These are phyloP conservation scores for Formica selysi DNA, from an alignment of 1,140 invertebrate genomes.

Conservation along the genomic window DNA sequence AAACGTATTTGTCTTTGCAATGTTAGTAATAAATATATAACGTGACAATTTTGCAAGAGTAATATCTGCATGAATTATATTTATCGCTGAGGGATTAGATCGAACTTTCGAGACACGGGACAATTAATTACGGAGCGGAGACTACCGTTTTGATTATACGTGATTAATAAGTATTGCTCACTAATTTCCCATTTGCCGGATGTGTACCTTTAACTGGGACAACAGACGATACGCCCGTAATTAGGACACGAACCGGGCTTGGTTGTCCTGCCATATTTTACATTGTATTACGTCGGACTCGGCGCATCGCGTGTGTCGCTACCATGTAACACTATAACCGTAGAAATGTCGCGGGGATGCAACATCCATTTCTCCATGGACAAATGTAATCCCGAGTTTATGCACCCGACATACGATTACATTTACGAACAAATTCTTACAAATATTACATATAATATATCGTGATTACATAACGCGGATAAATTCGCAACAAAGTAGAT, in stretches of 20 bases:
- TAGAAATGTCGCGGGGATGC: neutral
- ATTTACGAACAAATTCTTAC: conserved; percentile 28
- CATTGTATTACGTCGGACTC: conserved; percentile 69
- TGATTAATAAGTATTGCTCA: conserved; percentile 76
- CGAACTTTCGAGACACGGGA: conserved; percentile 20
- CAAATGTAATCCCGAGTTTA: conserved; percentile 54
- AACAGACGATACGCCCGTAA: conserved; percentile 68
- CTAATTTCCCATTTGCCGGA: conserved; percentile 73
- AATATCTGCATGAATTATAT: neutral
- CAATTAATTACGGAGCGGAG: conserved; percentile 68
- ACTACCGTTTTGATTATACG: conserved; percentile 68
- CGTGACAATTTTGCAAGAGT: conserved; percentile 19
- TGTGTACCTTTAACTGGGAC: conserved; percentile 61
- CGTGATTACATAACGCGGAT: conserved; percentile 40
- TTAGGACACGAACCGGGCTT: conserved; percentile 68
- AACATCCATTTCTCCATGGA: conserved; percentile 38
- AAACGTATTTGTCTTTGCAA: neutral
- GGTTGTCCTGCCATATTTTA: conserved; percentile 71
- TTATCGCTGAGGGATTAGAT: conserved; percentile 36
- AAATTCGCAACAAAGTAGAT: conserved; percentile 35
- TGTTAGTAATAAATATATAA: neutral
- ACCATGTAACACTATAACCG: conserved; percentile 42
- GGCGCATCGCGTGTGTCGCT: conserved; percentile 43
- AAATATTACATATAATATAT: conserved; percentile 39
- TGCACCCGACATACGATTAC: conserved; percentile 2